Evolutionary conservation across 1,140 invertebrate genomes (phyloP).

Genomic region (Acromyrmex charruanus): DNA sequence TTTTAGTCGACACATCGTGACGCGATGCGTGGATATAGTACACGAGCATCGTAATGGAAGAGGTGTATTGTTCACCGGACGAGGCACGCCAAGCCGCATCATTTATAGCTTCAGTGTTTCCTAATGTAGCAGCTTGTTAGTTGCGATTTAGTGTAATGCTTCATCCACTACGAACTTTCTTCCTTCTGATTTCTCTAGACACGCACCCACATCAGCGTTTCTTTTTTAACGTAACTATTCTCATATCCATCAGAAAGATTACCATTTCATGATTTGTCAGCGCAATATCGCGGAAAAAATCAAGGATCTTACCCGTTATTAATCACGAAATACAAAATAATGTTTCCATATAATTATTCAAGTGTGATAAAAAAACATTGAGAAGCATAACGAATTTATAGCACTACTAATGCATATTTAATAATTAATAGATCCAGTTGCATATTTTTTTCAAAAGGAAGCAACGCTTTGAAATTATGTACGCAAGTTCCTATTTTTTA

Average conservation of each 20-base stretch:
- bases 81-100: slow-evolving; percentile 36
- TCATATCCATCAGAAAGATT: not conserved
- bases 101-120: slow-evolving; percentile 46
- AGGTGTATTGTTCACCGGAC: slow-evolving; percentile 40
- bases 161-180: slow-evolving; percentile 21
- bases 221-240: not conserved
- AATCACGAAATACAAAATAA: not conserved
- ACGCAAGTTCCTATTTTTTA: not conserved
- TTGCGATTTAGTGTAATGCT: slow-evolving; percentile 39
- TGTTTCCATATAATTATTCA: not conserved
- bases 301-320: not conserved
- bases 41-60: slow-evolving; percentile 23
- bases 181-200: not conserved
- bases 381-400: slow-evolving; percentile 4
- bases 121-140: slow-evolving; percentile 28
- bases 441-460: not conserved
- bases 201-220: not conserved
- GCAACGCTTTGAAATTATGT: not conserved
- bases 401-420: slow-evolving; percentile 39
- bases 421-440: slow-evolving; percentile 40
- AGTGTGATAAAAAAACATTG: not conserved
- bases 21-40: slow-evolving; percentile 3
- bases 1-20: slow-evolving; percentile 40
- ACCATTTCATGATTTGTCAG: not conserved
- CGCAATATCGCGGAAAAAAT: not conserved